Conservation (phyloP, 2,888 invertebrate genomes). For the Tetramorium bicarinatum region DNA sequence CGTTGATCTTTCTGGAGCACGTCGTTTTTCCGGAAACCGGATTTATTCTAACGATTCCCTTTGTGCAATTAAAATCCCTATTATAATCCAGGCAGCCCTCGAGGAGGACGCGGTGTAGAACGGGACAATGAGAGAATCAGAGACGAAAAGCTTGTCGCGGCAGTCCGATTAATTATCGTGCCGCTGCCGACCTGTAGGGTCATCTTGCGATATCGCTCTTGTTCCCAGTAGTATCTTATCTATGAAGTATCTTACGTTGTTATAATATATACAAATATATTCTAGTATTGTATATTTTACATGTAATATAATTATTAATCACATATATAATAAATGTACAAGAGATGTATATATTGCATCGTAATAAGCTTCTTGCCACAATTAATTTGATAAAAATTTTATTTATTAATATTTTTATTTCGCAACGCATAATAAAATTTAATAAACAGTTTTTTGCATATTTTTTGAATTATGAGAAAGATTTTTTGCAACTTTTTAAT, state of each 20-base stretch:
- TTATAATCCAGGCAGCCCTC: conserved; percentile 56
- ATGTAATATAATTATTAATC: neutral
- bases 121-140: conserved; percentile 63
- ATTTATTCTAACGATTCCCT: conserved; percentile 73
- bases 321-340: neutral
- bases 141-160: conserved; percentile 65
- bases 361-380: neutral
- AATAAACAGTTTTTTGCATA: neutral
- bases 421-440: neutral
- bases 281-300: neutral
- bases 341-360: neutral
- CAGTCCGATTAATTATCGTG: conserved; percentile 73
- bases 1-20: conserved; percentile 54
- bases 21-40: conserved; percentile 51
- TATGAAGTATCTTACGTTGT: neutral
- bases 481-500: neutral
- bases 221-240: conserved; percentile 16
- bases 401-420: neutral
- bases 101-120: conserved; percentile 60
- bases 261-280: neutral
- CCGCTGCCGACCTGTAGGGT: conserved; percentile 47
- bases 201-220: conserved; percentile 48
- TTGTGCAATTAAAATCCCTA: conserved; percentile 71
- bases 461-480: neutral
- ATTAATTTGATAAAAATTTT: neutral